Base-by-base conservation (phyloP, 2,113 vertebrate species). In the Gnathonemus longibarbis region DNA sequence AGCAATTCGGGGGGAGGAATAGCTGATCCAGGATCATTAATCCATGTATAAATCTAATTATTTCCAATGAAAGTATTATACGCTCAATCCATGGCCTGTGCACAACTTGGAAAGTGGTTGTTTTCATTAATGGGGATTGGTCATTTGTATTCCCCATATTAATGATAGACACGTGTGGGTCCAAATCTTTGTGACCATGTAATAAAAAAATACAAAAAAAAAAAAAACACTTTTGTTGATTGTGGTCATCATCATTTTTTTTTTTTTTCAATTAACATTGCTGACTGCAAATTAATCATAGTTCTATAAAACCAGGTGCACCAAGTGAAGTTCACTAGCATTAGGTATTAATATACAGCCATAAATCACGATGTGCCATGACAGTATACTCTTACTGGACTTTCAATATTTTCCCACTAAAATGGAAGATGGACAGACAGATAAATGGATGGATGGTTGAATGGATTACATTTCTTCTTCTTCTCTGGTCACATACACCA, bases 361-460 rank as follows among this genome's bases (percentile, higher is more conserved):
- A 70, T 31, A 70, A 31, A 31, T 70, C 62, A 70, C 62, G 5
- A 31, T 70, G 62, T 13, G 27, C 2, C n/a, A 1, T 3, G 7
- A 9, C 21, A 9, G 24, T 9, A 3, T 10, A 24, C 7, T 7
- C 7, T 3, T 66, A 31, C n/a, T 27, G 10, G 10, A 27, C 62
- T 10, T 27, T 66, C 9, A 31, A 13, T 13, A 31, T 70, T 31
- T 31, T 13, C 27, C n/a, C 62, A 27, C n/a, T 70, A 70, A 49
- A 42, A 49, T 5, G 21, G 7, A 21, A 85, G 83, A 85, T 27
- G 46, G 46, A 85, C 45, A 49, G 21, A 49, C 83, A 85, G 21
- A 49, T n/a, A 42, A 94, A 95, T 95, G 94, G 93, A 93, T 94
- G 95, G 95, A 95, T 93, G 91, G 94, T 95, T 94, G 93, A 92